phyloP scores from a whole-genome alignment of 2,113 vertebrate species.

The Calonectris borealis region DNA sequence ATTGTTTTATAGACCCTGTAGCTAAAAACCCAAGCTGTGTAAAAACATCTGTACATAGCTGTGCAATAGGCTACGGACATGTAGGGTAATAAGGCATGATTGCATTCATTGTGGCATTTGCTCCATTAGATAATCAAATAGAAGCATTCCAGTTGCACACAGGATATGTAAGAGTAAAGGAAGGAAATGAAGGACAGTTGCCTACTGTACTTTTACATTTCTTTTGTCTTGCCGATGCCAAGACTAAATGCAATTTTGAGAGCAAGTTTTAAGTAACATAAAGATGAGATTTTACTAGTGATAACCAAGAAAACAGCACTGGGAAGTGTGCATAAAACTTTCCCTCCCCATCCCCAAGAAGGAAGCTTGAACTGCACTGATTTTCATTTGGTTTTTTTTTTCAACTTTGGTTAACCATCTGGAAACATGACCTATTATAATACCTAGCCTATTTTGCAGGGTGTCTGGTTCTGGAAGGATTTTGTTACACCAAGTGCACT shows the following conservation, averaged over 20 bases:
- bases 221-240: slow-evolving; percentile 39
- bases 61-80: slow-evolving; percentile 29
- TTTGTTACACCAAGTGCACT: neutral
- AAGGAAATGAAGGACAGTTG: slow-evolving; percentile 62
- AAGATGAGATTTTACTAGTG: slow-evolving; percentile 8
- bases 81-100: slow-evolving; percentile 36
- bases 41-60: slow-evolving; percentile 53
- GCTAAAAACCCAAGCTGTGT: slow-evolving; percentile 45
- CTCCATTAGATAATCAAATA: slow-evolving; percentile 51
- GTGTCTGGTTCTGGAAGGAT: neutral
- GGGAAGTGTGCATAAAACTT: neutral
- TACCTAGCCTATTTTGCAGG: neutral
- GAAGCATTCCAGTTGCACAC: slow-evolving; percentile 46
- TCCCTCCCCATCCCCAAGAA: neutral
- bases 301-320: neutral
- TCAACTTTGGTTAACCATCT: neutral
- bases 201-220: slow-evolving; percentile 41
- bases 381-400: neutral
- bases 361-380: neutral
- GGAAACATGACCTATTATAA: neutral
- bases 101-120: slow-evolving; percentile 12
- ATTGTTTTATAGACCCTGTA: slow-evolving; percentile 55
- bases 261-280: neutral
- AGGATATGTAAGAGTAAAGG: slow-evolving; percentile 42
- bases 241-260: slow-evolving; percentile 47